Evolutionary conservation across 2,113 vertebrate species (phyloP).

Genomic region (Phoxinus phoxinus): DNA sequence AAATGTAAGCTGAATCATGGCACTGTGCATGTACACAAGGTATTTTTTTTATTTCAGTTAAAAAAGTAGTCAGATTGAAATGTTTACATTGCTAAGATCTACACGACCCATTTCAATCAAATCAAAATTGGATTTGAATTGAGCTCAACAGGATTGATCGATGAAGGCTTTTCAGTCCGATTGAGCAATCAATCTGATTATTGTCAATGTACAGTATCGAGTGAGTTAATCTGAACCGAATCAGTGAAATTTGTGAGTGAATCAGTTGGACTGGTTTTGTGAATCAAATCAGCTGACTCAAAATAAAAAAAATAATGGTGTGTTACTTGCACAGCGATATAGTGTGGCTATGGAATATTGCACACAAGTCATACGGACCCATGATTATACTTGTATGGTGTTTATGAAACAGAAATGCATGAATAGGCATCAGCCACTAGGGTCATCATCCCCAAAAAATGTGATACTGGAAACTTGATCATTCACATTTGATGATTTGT

Average conservation of each 20-base stretch:
- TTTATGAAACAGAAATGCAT: neutral
- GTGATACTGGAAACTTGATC: neutral
- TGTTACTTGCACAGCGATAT: neutral
- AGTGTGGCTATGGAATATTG: neutral
- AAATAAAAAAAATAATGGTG: too few species aligned
- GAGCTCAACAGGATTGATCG: neutral
- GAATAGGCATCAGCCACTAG: neutral
- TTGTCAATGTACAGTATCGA: neutral
- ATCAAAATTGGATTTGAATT: neutral
- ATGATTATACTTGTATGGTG: neutral
- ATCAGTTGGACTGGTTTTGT: neutral
- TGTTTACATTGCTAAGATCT: neutral
- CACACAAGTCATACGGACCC: neutral
- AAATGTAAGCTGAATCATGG: neutral
- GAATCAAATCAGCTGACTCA: neutral
- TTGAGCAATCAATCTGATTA: slow-evolving; percentile 3
- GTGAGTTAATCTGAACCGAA: neutral
- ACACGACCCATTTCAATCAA: neutral
- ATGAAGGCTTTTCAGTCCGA: neutral
- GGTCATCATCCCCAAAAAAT: neutral
- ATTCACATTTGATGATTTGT: too few species aligned
- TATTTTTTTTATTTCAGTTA: neutral
- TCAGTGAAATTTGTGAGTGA: neutral
- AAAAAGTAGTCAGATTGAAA: neutral
- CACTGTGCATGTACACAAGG: neutral